Evolutionary conservation across 2,888 invertebrate genomes (phyloP), one percentile per base, ranked within the genome.

Genomic region (Idaea straminata): DNA sequence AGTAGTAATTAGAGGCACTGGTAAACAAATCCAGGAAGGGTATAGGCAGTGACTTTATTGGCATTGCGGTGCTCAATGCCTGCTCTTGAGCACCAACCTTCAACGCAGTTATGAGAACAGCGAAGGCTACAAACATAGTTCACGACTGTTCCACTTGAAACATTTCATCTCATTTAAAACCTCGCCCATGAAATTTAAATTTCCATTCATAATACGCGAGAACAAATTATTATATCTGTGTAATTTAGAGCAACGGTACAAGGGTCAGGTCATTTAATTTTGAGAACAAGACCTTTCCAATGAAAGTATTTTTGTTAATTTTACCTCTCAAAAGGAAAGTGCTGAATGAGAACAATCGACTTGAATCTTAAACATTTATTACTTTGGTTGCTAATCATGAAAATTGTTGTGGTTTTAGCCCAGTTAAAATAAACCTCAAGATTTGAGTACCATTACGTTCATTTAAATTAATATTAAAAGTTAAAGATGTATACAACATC

Each of bases 111-210:
- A 86, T 80, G 82, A 89, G 72, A 78, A 89, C 83, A 74, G 83
- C 85, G 73, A 87, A 64, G 71, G 80, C 74, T 72, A 82, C 82
- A 75, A 90, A 82, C 92, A 92, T 92, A 82, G 83, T 83, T 83
- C 78, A 83, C 82, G 72, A 92, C 90, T 92, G 92, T 87, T 88
- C 84, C 85, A 86, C 85, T 81, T 84, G 81, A 81, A 78, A 81
- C 72, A 72, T 65, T 74, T 76, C 77, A 71, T 78, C 82, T 76
- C 78, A 81, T 88, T 88, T 92, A 91, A 89, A 86, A 89, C 84
- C 86, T 89, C 84, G 82, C 77, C 88, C 89, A 80, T 87, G 86
- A 89, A 90, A 92, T 92, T 84, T 65, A 59, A 82, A 89, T 89
- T 89, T 86, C 79, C 82, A 82, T 81, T 76, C 81, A 78, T 82